These are phyloP conservation scores for Carlito syrichta DNA, from an alignment of 2,113 vertebrate genomes.

Conservation along the genomic window DNA sequence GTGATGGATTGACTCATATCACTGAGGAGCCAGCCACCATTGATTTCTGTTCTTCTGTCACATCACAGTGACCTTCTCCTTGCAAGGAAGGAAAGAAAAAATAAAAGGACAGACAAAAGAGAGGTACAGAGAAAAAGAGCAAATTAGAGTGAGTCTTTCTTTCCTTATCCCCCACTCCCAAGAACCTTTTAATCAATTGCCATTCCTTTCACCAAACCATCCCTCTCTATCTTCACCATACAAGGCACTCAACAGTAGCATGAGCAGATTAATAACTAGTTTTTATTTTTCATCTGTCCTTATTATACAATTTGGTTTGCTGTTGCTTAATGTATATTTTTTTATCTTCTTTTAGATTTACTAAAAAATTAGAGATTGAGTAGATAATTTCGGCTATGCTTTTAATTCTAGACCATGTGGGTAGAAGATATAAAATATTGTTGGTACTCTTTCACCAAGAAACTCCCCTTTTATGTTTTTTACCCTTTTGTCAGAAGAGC, in stretches of 20 bases:
- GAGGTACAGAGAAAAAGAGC: background rate
- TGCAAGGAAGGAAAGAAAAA: background rate
- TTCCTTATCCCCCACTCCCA: fast-evolving
- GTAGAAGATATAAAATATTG: background rate
- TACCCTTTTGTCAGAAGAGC: background rate
- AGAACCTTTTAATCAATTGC: fast-evolving
- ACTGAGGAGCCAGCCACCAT: slow-evolving; percentile 54
- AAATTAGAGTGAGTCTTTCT: background rate
- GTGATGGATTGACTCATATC: slow-evolving; percentile 76
- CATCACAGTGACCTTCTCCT: slow-evolving; percentile 69
- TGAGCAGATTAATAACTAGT: no score
- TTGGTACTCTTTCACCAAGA: background rate
- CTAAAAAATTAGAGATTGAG: slow-evolving; percentile 65
- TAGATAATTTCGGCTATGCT: slow-evolving; percentile 9
- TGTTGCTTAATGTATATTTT: background rate
- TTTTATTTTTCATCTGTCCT: background rate
- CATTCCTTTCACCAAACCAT: background rate
- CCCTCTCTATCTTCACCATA: background rate
- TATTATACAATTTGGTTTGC: slow-evolving; percentile 44
- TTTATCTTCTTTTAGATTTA: slow-evolving; percentile 27
- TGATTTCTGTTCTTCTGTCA: slow-evolving; percentile 61
- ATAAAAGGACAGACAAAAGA: background rate
- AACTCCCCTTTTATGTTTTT: background rate
- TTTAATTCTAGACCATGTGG: slow-evolving; percentile 3
- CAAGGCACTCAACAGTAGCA: no score